Evolutionary conservation across 2,113 vertebrate species (phyloP).

Genomic region (Anseranas semipalmata): DNA sequence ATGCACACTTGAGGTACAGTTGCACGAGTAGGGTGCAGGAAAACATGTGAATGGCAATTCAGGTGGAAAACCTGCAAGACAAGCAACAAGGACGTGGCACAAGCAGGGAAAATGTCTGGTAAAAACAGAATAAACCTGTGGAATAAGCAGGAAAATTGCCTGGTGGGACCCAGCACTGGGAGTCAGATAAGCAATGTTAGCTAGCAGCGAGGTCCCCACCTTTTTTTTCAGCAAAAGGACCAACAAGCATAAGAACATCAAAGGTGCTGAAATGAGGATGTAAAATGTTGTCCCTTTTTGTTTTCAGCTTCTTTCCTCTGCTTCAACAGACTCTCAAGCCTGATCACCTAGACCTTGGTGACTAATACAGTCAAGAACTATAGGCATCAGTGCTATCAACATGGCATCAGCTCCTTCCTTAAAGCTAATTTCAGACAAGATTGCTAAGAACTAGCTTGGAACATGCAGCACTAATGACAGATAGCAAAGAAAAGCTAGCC

Average conservation of each 20-base stretch:
- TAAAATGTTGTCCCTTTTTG: neutral
- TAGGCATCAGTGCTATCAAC: neutral
- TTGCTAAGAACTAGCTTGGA: neutral
- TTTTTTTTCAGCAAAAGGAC: neutral
- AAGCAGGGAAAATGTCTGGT: neutral
- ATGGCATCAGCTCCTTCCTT: neutral
- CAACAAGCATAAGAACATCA: neutral
- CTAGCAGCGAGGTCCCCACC: neutral
- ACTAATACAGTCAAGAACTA: neutral
- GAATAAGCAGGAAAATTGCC: neutral
- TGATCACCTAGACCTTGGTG: neutral
- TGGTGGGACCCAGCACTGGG: neutral
- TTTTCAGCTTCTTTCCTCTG: neutral
- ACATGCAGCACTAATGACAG: neutral
- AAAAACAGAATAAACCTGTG: neutral
- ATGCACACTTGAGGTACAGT: neutral
- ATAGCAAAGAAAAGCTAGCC: neutral
- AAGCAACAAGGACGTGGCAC: fast-evolving
- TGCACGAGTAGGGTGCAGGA: neutral
- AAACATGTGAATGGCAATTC: neutral
- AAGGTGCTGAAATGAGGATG: neutral
- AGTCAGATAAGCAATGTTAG: neutral
- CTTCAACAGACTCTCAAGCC: neutral
- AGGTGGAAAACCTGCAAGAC: neutral
- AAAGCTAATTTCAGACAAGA: neutral